Base-by-base conservation (phyloP, 1,140 invertebrate species). In the Coelopa frigida region DNA sequence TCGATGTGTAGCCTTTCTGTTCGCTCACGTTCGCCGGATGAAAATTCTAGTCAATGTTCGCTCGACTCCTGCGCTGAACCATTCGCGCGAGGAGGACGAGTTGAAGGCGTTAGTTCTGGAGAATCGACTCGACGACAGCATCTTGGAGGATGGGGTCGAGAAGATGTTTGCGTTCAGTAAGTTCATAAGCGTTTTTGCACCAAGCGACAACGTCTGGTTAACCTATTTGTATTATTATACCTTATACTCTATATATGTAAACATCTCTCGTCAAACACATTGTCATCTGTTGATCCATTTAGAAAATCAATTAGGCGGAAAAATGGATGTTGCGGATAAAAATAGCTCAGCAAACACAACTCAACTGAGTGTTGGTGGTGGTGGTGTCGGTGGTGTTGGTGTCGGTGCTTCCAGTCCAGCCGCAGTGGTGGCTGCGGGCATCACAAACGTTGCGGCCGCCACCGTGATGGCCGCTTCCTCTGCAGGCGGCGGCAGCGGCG, bases 51-150 rank as follows among this genome's bases (percentile, higher is more conserved):
- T 29, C 85, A 84, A 51, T 87, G 86, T 27, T 89, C 86, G 48
- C 70, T 89, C 49, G 88, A 91, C 68, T 90, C n/a, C 87, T 0
- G 84, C 87, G 57, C 65, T 89, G 40, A 89, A 89, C 70, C 82
- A 85, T 48, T 87, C 85, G 5, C 78, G 83, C 38, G 84, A 87
- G 52, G 85, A 88, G 56, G 82, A 83, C 55, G 80, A 83, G 70
- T 75, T 81, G 27, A 72, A 74, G 53, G 80, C 66, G 51, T 75
- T 50, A 21, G 37, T 20, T 32, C 38, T 50, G 46, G 43, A 38
- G 11, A 48, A 33, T 38, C 24, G 46, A 5, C 17, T 39, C 8
- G 41, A 51, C 17, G 50, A 51, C 14, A 40, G 29, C 11, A 15
- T 43, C n/a, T 24, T 44, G 6, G 47, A 49, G 23, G 48, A 53